A percentile compares a stretch with the other conserved stretches of the same genome.
Conservation (phyloP, 2,113 vertebrate genomes). For the rat (Rattus norvegicus) region DNA sequence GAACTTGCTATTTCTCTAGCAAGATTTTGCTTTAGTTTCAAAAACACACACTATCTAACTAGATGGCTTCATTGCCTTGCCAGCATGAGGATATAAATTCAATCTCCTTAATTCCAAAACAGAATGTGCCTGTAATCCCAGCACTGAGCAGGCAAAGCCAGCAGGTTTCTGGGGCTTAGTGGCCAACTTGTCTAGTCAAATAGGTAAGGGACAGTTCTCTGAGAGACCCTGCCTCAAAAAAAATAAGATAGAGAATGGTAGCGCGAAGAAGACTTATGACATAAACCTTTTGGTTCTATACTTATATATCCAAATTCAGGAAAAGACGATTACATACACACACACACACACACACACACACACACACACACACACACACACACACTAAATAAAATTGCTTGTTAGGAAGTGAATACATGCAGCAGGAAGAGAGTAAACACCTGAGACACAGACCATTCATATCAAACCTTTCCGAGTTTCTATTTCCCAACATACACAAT, state of each 20-base stretch:
- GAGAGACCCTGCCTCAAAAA: neutral
- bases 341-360: neutral
- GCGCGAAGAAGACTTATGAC: neutral
- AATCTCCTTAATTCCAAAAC: neutral
- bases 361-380: neutral
- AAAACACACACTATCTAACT: neutral
- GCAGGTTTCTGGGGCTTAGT: neutral
- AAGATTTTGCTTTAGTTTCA: neutral
- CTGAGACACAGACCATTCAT: neutral
- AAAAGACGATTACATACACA: neutral
- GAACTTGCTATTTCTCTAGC: slow-evolving; percentile 34
- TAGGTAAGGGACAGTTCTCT: no score
- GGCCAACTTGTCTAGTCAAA: neutral
- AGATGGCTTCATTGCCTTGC: neutral
- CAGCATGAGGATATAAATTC: neutral
- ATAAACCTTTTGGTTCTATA: neutral
- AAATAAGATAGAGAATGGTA: neutral
- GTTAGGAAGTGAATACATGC: neutral
- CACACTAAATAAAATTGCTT: neutral
- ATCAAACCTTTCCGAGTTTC: neutral
- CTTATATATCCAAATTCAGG: neutral
- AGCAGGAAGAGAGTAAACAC: neutral
- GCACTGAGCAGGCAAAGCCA: neutral
- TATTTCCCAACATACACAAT: neutral
- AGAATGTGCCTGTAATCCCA: neutral